phyloP scores from a whole-genome alignment of 2,888 invertebrate genomes.

The Rhamphomyia laevipes region DNA sequence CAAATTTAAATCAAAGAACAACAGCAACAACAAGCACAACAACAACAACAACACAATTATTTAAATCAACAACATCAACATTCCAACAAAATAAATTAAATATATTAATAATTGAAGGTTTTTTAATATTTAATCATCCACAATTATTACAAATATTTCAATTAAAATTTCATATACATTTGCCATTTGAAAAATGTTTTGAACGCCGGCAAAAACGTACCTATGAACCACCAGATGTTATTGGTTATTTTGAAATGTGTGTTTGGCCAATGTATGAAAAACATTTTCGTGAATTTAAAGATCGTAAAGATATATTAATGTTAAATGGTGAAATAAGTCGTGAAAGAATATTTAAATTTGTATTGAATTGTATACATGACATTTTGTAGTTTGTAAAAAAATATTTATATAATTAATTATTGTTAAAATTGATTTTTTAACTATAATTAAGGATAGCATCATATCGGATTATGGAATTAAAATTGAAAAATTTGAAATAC shows the following conservation, averaged over 20 bases:
- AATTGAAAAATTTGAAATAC: no score
- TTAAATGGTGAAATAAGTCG: conserved; percentile 33
- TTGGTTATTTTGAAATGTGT: conserved; percentile 75
- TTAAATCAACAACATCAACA: conserved; percentile 14
- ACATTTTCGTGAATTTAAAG: conserved; percentile 40
- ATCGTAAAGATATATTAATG: conserved; percentile 31
- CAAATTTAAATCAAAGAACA: conserved; percentile 12
- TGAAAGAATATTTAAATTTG: conserved; percentile 32
- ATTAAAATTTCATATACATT: conserved; percentile 60
- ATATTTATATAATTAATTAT: neutral
- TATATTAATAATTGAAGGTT: conserved; percentile 64
- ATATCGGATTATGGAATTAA: no score
- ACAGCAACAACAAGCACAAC: conserved; percentile 14
- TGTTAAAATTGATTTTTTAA: no score
- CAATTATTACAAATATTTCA: conserved; percentile 56
- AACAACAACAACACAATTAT: conserved; percentile 13
- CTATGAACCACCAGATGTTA: conserved; percentile 81
- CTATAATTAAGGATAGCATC: no score
- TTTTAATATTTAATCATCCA: conserved; percentile 58
- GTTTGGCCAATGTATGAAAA: conserved; percentile 77
- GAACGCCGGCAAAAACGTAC: conserved; percentile 46
- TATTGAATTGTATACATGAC: conserved; percentile 24
- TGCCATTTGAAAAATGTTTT: conserved; percentile 56
- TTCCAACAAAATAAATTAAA: conserved; percentile 30
- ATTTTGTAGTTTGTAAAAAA: neutral